phyloP scores from a whole-genome alignment of 2,888 invertebrate species.

The Physocephala rufipes region DNA sequence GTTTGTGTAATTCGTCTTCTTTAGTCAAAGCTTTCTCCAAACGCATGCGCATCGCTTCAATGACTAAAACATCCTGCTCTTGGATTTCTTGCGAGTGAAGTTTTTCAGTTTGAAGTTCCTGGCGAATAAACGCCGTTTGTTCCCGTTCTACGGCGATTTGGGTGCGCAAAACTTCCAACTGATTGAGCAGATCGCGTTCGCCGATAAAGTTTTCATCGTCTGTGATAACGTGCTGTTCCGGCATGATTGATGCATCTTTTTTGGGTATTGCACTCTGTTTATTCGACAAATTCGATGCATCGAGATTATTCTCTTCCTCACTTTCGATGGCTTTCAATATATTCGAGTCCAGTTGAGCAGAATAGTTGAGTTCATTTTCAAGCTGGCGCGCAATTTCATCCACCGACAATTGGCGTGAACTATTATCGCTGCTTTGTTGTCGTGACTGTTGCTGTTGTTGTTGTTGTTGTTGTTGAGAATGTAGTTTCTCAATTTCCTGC shows the following conservation, averaged over 20 bases:
- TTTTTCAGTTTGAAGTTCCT: constrained; percentile 70
- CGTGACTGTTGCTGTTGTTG: constrained; percentile 61
- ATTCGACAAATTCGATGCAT: constrained; percentile 48
- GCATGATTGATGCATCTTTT: not conserved
- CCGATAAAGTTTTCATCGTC: constrained; percentile 62
- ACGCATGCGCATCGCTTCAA: constrained; percentile 72
- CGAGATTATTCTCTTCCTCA: constrained; percentile 65
- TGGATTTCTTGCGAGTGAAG: constrained; percentile 69
- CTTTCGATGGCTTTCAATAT: constrained; percentile 70
- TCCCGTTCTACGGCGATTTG: constrained; percentile 59
- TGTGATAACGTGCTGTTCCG: constrained; percentile 46
- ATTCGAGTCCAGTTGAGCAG: constrained; percentile 70
- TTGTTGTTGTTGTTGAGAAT: constrained; percentile 65
- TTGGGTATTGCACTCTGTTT: constrained; percentile 9
- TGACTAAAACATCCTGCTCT: constrained; percentile 74
- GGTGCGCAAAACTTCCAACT: constrained; percentile 56
- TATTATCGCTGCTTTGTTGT: constrained; percentile 54
- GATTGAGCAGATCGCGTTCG: constrained; percentile 60
- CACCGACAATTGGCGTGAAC: constrained; percentile 64
- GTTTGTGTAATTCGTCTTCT: constrained; percentile 72
- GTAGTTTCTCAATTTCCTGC: constrained; percentile 58
- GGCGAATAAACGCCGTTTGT: constrained; percentile 68
- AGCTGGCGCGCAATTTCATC: constrained; percentile 70
- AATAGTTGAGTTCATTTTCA: constrained; percentile 70
- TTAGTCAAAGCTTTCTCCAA: constrained; percentile 73